These are phyloP conservation scores for Coilia nasus DNA, from an alignment of 2,797 vertebrate species.

Conservation along the genomic window DNA sequence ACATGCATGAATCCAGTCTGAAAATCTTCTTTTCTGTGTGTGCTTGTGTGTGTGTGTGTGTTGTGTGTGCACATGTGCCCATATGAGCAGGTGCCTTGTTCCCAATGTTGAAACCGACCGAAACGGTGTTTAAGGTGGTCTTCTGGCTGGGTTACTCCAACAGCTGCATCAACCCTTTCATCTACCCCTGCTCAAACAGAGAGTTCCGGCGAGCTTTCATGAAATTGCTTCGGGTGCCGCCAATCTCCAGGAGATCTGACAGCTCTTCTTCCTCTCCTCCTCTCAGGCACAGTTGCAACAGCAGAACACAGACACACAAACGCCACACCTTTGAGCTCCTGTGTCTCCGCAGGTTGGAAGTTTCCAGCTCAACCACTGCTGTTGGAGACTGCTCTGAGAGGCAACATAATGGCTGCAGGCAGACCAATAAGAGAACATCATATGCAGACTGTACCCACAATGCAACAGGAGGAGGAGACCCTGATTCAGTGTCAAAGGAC, in stretches of 20 bases:
- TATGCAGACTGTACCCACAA: neutral
- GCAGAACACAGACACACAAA: neutral
- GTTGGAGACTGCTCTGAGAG: neutral
- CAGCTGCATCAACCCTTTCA: conserved; percentile 23
- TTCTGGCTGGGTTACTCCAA: conserved; percentile 18
- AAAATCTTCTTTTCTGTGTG: neutral
- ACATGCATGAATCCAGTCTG: neutral
- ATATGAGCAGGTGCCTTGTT: conserved; percentile 5
- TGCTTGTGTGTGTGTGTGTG: neutral
- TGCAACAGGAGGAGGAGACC: neutral
- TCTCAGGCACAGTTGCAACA: neutral
- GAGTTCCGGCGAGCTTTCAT: neutral
- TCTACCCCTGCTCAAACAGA: conserved; percentile 5
- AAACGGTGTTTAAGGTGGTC: neutral
- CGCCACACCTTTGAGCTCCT: neutral
- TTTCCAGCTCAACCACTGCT: neutral
- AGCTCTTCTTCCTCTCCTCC: neutral
- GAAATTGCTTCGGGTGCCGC: neutral
- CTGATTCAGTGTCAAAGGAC: neutral
- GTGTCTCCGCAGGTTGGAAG: neutral
- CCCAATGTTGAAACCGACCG: neutral
- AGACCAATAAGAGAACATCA: neutral
- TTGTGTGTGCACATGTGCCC: neutral
- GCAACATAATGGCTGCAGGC: neutral
- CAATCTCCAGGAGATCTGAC: neutral